Evolutionary conservation across 2,797 vertebrate genomes (phyloP).

Genomic region (Anguilla megastoma): DNA sequence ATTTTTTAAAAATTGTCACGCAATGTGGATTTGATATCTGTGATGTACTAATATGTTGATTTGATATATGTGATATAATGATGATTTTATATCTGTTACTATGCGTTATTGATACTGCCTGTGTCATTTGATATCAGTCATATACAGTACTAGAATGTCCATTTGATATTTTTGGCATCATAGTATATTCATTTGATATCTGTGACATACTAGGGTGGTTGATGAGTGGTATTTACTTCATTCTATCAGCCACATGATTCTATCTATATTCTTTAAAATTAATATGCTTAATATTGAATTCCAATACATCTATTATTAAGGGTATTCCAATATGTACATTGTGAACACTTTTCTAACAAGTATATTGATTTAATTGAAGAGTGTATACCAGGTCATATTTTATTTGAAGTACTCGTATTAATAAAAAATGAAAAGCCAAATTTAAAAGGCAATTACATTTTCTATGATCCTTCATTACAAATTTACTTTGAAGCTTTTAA

Average conservation of each 20-base stretch:
- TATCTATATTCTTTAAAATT: not conserved
- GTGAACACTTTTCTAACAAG: not conserved
- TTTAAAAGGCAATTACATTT: not conserved
- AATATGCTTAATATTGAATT: not conserved
- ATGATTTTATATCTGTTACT: not conserved
- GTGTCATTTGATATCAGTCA: not conserved
- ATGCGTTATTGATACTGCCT: not conserved
- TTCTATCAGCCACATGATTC: too few species aligned
- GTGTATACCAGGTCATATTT: not conserved
- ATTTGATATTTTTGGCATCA: not conserved
- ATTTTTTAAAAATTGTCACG: not conserved
- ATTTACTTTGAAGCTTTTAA: not conserved
- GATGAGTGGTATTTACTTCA: too few species aligned
- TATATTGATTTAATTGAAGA: not conserved
- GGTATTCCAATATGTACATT: not conserved
- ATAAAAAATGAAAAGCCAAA: not conserved
- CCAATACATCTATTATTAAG: not conserved
- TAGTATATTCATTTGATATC: not conserved
- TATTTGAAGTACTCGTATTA: not conserved
- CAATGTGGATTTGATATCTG: not conserved
- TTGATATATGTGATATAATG: not conserved
- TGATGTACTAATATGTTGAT: not conserved
- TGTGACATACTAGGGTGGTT: too few species aligned
- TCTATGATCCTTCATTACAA: not conserved
- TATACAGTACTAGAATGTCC: not conserved